Base-by-base conservation (phyloP, 2,888 invertebrate species). In the Parascotia fuliginaria region DNA sequence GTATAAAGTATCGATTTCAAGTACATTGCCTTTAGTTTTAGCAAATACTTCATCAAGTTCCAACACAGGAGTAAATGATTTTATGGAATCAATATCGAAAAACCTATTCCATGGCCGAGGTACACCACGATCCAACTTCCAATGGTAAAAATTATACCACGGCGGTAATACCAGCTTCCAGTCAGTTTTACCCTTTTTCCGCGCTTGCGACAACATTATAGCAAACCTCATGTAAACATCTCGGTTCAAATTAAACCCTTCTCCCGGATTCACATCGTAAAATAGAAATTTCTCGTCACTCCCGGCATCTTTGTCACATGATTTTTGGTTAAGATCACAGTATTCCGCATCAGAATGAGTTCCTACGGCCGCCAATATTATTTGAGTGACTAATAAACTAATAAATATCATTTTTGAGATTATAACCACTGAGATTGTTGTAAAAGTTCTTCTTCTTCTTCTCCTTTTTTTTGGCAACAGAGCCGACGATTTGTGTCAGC, bases 221-320 rank as follows among this genome's bases (percentile, higher is more conserved):
- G 98, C 98, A 71, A 98, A 93, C 65, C 99, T 94, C 93, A 99
- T 95, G 76, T 98, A 99, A 1, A 99, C 99, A 92, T 99, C 99
- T 27, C 99, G 93, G 11, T 98, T 93, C 55, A 99, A 93, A 91
- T 99, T 99, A 79, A 99, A 99, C 0, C 99, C 99, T 92, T 99
- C 99, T 0, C 97, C 96, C 1, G 95, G 96, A 91, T 99, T 99
- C 0, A 99, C 96, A 79, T 98, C 98, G 85, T 98, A 99, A 39
- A 99, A 93, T 44, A 99, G 86, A 74, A 95, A 97, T 72, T 96
- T 96, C 51, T 70, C 50, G 3, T 29, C 24, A 15, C 5, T 24
- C 7, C 53, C 24, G 9, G 22, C 14, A 5, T 48, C 27, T 2
- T 45, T 52, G 0, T 53, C 43, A 46, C 79, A 79, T 1, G 50